A percentile compares a stretch with the other conserved stretches of the same genome.
Conservation (phyloP, 1,140 invertebrate species). For the Drosophila kanapiae region DNA sequence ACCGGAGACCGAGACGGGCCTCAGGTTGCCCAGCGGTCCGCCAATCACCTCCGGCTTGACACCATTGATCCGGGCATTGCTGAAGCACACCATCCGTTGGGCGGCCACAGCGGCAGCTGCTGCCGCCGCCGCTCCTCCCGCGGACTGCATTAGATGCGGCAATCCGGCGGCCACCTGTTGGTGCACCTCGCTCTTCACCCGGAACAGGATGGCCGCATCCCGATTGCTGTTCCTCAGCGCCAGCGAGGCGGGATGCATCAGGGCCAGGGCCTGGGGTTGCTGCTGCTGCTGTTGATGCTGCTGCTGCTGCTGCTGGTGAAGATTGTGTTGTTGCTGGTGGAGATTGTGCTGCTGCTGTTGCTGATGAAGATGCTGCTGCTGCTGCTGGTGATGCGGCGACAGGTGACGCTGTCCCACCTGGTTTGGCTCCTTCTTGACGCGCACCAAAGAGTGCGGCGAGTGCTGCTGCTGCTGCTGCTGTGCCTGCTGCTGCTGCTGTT, state of each 20-base stretch:
- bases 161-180: slow-evolving; percentile 76
- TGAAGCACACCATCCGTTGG: slow-evolving; percentile 88
- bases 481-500: slow-evolving; percentile 85
- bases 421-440: slow-evolving; percentile 86
- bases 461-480: slow-evolving; percentile 79
- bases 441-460: slow-evolving; percentile 85
- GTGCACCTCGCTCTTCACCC: slow-evolving; percentile 84
- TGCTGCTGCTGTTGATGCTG: slow-evolving; percentile 83
- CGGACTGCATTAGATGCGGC: slow-evolving; percentile 73
- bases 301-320: slow-evolving; percentile 53
- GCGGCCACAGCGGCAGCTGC: slow-evolving; percentile 75
- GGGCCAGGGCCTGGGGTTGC: slow-evolving; percentile 76
- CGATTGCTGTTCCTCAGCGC: slow-evolving; percentile 76
- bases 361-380: slow-evolving; percentile 71
- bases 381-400: slow-evolving; percentile 77
- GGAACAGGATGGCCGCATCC: slow-evolving; percentile 79
- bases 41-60: slow-evolving; percentile 93
- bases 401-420: slow-evolving; percentile 77
- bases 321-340: slow-evolving; percentile 35
- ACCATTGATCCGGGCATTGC: slow-evolving; percentile 89
- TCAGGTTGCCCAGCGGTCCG: slow-evolving; percentile 88
- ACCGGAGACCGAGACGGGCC: slow-evolving; percentile 61
- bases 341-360: slow-evolving; percentile 69
- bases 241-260: slow-evolving; percentile 81
- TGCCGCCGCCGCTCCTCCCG: slow-evolving; percentile 65